Conservation (phyloP, 2,888 invertebrate genomes). For the Ethmia dodecea region DNA sequence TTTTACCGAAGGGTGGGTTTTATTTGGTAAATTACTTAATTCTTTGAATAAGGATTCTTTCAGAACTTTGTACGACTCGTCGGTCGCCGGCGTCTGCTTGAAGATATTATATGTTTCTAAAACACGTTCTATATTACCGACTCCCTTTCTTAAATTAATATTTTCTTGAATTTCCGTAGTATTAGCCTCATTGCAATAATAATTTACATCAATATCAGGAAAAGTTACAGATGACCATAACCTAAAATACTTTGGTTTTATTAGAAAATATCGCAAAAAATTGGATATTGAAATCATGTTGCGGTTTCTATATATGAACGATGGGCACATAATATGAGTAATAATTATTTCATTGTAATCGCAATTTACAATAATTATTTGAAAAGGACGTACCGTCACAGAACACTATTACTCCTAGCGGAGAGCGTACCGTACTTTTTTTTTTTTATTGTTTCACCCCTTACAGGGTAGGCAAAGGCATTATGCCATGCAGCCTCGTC, state of each 20-base stretch:
- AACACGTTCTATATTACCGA: slow-evolving; percentile 81
- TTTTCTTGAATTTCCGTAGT: slow-evolving; percentile 79
- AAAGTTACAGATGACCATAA: slow-evolving; percentile 15
- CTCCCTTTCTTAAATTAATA: slow-evolving; percentile 81
- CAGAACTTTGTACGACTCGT: slow-evolving; percentile 29
- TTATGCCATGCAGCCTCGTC: too few relatives aligned
- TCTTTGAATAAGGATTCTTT: slow-evolving; percentile 70
- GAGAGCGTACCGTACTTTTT: too few relatives aligned
- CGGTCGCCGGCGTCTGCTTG: slow-evolving; percentile 26
- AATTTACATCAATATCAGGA: slow-evolving; percentile 77
- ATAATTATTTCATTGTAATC: too few relatives aligned
- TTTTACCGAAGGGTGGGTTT: slow-evolving; percentile 81
- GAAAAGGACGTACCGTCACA: too few relatives aligned
- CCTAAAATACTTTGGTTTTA: slow-evolving; percentile 2
- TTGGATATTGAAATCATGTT: too few relatives aligned
- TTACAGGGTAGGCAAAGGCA: too few relatives aligned
- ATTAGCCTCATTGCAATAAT: slow-evolving; percentile 80
- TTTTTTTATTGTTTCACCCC: too few relatives aligned
- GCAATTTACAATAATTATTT: too few relatives aligned
- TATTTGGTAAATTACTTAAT: slow-evolving; percentile 85
- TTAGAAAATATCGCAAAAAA: too few relatives aligned
- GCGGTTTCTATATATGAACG: too few relatives aligned
- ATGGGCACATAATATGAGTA: too few relatives aligned
- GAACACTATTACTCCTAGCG: too few relatives aligned
- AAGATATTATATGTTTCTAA: slow-evolving; percentile 56